Base-by-base conservation (phyloP, 2,797 vertebrate genomes). In the Labroides dimidiatus region DNA sequence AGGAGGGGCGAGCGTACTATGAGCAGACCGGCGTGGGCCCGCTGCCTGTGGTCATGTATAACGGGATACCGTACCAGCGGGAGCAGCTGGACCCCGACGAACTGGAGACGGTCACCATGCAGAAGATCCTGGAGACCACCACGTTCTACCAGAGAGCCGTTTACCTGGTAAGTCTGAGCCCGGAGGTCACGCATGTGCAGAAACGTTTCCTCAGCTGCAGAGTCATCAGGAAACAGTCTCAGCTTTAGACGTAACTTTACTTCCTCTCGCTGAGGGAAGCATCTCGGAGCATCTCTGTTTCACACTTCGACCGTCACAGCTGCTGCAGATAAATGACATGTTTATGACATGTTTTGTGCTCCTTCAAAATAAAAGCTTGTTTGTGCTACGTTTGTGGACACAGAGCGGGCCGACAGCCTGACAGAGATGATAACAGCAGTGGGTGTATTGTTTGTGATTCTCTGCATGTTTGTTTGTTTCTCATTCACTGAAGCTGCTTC, bases 121-220 rank as follows among this genome's bases (percentile, higher is more conserved):
- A 99, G 87, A 99, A 98, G 92, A 98, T 99, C 82, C 90, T 99
- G 77, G 98, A 99, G 88, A 97, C 96, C 41, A 99, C 97, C 5
- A 91, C 94, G 72, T 95, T 96, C 89, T 99, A 95, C 89, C 98
- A 99, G 88, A 94, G 96, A 75, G 96, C 96, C 0, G 96, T 97
- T 8, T 99, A 99, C 88, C 83, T 99, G 95, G 98, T 99, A 86
- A 89, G 96, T 91, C 0, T n/a, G 2, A 49, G 20, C 12, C n/a
- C n/a, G n/a, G n/a, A n/a, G n/a, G n/a, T n/a, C n/a, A n/a, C n/a
- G n/a, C n/a, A n/a, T n/a, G n/a, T n/a, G n/a, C n/a, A n/a, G n/a
- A n/a, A n/a, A n/a, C n/a, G n/a, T n/a, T n/a, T n/a, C n/a, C n/a
- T n/a, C n/a, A n/a, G n/a, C n/a, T n/a, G n/a, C n/a, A n/a, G n/a